A percentile compares a stretch with the other conserved stretches of the same genome.
phyloP scores from a whole-genome alignment of 2,113 vertebrate genomes.

The Lethenteron camtschaticum region DNA sequence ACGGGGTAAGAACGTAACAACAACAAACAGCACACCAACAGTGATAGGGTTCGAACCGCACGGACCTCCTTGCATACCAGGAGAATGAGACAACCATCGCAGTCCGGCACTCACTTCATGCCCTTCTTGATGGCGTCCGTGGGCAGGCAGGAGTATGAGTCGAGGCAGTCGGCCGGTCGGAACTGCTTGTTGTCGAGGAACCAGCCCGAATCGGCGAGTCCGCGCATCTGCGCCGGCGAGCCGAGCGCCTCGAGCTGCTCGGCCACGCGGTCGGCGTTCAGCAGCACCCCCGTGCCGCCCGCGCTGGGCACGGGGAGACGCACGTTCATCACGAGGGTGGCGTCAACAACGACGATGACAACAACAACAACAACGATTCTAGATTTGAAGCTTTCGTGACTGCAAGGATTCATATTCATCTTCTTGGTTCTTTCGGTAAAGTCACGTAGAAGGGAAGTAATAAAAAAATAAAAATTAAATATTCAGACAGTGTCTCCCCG shows the following conservation, averaged over 20 bases:
- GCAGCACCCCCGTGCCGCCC: conserved; percentile 71
- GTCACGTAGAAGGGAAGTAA: too few species aligned
- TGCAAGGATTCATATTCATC: too few species aligned
- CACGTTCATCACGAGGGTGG: conserved; percentile 7
- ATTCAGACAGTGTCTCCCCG: too few species aligned
- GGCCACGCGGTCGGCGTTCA: conserved; percentile 74
- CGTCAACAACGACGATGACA: background rate
- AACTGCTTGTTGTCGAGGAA: conserved; percentile 95
- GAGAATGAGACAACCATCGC: background rate
- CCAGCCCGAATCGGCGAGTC: conserved; percentile 81
- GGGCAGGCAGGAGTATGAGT: conserved; percentile 53
- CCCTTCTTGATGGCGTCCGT: conserved; percentile 82
- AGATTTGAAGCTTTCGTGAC: too few species aligned
- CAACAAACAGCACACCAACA: too few species aligned
- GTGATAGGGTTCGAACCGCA: background rate
- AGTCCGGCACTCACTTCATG: conserved; percentile 38
- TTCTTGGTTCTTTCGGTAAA: too few species aligned
- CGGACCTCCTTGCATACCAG: background rate
- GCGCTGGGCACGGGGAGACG: conserved; percentile 29
- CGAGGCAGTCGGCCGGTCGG: conserved; percentile 55
- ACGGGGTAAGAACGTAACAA: too few species aligned
- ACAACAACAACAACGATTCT: too few species aligned
- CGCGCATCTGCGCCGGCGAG: conserved; percentile 55
- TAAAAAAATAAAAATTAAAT: too few species aligned
- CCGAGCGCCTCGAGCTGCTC: conserved; percentile 62